Evolutionary conservation across 2,888 invertebrate species (phyloP).

Genomic region (Coelinius sp.): DNA sequence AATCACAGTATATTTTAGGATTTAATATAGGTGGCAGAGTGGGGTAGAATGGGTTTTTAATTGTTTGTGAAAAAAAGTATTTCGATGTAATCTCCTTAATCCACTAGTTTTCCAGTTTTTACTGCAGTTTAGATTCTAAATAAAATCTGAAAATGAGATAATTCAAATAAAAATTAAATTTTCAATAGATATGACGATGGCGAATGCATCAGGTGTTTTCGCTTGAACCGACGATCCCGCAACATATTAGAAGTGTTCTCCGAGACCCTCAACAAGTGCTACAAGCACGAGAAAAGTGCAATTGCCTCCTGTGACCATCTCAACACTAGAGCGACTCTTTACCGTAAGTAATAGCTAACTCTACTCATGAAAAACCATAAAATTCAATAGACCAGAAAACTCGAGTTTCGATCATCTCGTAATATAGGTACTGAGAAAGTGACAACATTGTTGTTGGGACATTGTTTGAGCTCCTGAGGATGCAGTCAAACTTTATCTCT

Average conservation of each 20-base stretch:
- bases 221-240: constrained; percentile 74
- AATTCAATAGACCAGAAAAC: constrained; percentile 7
- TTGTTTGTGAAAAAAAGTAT: too few species aligned
- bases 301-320: constrained; percentile 72
- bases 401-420: not conserved
- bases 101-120: too few species aligned
- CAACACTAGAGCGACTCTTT: constrained; percentile 72
- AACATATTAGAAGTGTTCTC: constrained; percentile 77
- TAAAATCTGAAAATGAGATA: not conserved
- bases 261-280: constrained; percentile 76
- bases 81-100: too few species aligned
- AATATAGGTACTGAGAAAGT: not conserved
- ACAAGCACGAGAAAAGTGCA: constrained; percentile 75
- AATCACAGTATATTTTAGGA: too few species aligned
- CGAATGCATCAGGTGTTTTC: constrained; percentile 77
- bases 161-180: not conserved
- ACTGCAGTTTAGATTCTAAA: too few species aligned
- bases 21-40: too few species aligned
- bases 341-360: constrained; percentile 72
- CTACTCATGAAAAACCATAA: not conserved
- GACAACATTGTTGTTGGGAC: not conserved
- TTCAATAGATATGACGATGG: constrained; percentile 72
- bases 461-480: not conserved
- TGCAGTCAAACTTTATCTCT: constrained; percentile 36
- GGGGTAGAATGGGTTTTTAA: too few species aligned